Conservation (phyloP, 2,888 invertebrate species). For the Diploptera punctata region DNA sequence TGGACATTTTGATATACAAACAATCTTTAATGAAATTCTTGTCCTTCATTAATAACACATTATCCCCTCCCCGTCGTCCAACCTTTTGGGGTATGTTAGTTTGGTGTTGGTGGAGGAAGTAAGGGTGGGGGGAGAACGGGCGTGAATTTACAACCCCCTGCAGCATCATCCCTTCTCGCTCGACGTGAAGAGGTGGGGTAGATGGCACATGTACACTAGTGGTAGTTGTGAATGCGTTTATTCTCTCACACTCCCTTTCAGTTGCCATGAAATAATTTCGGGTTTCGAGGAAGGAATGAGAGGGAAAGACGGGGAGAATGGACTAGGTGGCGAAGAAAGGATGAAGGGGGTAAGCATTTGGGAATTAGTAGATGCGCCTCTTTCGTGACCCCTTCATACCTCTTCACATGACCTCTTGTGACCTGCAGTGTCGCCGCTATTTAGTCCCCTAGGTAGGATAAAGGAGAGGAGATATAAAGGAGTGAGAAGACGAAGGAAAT, state of each 20-base stretch:
- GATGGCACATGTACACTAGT: slow-evolving; percentile 24
- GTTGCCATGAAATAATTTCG: slow-evolving; percentile 37
- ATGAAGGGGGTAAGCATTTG: too few species aligned
- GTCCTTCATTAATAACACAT: slow-evolving; percentile 72
- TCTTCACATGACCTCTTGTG: slow-evolving; percentile 26
- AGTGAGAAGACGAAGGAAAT: not conserved
- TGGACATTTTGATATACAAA: slow-evolving; percentile 68
- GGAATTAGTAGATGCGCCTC: slow-evolving; percentile 25
- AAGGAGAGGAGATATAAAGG: not conserved
- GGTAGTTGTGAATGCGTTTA: slow-evolving; percentile 27
- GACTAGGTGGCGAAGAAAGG: slow-evolving; percentile 44
- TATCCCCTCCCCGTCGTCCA: slow-evolving; percentile 49
- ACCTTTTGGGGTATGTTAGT: slow-evolving; percentile 32
- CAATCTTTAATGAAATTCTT: slow-evolving; percentile 71
- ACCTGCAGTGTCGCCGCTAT: slow-evolving; percentile 34
- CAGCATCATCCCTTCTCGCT: slow-evolving; percentile 34
- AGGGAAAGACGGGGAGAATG: slow-evolving; percentile 43
- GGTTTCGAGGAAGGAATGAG: slow-evolving; percentile 41
- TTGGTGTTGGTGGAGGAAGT: slow-evolving; percentile 11
- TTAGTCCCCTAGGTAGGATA: slow-evolving; percentile 18
- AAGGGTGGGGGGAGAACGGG: slow-evolving; percentile 12
- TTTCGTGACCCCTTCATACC: slow-evolving; percentile 11
- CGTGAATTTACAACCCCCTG: slow-evolving; percentile 42
- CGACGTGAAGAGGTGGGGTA: slow-evolving; percentile 19
- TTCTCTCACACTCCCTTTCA: slow-evolving; percentile 30